Evolutionary conservation across 1,140 invertebrate species (phyloP).

Genomic region (Drosophila takahashii): DNA sequence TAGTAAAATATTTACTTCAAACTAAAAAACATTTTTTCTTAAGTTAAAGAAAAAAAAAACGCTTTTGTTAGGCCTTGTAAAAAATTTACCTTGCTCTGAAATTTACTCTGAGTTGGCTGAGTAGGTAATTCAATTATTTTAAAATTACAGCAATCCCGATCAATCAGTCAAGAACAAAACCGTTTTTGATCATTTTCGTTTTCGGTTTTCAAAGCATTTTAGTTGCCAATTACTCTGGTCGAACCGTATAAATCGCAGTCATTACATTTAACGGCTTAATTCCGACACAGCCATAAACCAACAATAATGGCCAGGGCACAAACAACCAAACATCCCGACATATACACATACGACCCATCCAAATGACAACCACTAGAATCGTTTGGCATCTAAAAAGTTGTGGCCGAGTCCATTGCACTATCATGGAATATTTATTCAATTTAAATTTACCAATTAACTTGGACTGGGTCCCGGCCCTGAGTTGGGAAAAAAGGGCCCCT

Average conservation of each 20-base stretch:
- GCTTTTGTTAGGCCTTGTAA: no score
- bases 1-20: no score
- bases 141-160: constrained; percentile 3
- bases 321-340: constrained; percentile 14
- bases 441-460: constrained; percentile 82
- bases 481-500: constrained; percentile 43
- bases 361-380: constrained; percentile 44
- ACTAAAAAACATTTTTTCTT: no score
- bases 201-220: constrained; percentile 52
- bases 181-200: constrained; percentile 37
- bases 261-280: constrained; percentile 77
- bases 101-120: background rate
- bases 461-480: constrained; percentile 10
- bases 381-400: constrained; percentile 52
- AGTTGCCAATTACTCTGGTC: constrained; percentile 62
- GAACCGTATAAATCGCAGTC: constrained; percentile 61
- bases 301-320: constrained; percentile 29
- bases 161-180: constrained; percentile 23
- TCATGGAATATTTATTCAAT: constrained; percentile 80
- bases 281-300: constrained; percentile 38
- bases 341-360: constrained; percentile 5
- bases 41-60: no score
- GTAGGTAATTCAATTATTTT: constrained; percentile 19
- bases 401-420: constrained; percentile 72
- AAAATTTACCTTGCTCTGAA: no score